These are phyloP conservation scores for Colistium nudipinnis DNA, from an alignment of 2,113 vertebrate species.

Conservation along the genomic window DNA sequence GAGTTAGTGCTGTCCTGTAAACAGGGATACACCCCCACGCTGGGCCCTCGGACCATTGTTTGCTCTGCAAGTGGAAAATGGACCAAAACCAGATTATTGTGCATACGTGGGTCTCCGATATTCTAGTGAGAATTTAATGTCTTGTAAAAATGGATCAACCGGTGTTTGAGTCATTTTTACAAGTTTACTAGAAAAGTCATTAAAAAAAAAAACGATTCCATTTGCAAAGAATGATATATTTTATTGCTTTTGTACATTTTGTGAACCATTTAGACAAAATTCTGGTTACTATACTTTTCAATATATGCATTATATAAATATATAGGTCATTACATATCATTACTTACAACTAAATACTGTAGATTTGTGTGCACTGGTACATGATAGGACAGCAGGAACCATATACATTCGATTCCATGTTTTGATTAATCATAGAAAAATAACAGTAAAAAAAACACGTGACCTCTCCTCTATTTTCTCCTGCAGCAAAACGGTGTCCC, in stretches of 20 bases:
- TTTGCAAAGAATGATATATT: no score
- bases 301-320: background rate
- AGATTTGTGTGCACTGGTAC: no score
- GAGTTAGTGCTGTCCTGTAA: slow-evolving; percentile 78
- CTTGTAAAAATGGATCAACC: background rate
- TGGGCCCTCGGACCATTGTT: slow-evolving; percentile 74
- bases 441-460: background rate
- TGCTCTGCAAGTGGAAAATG: slow-evolving; percentile 82
- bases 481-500: slow-evolving; percentile 84
- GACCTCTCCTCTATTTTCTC: background rate
- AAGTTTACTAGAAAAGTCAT: background rate
- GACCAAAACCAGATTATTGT: slow-evolving; percentile 80
- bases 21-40: slow-evolving; percentile 75
- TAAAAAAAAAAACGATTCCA: no score
- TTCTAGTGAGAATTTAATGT: slow-evolving; percentile 8
- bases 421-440: background rate
- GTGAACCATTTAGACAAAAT: no score
- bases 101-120: slow-evolving; percentile 81
- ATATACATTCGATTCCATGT: no score
- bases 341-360: no score
- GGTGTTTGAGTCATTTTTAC: background rate
- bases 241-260: no score
- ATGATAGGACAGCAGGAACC: no score
- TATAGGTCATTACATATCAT: no score
- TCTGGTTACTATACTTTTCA: no score